Evolutionary conservation across 1,140 invertebrate genomes (phyloP), one percentile per base, ranked within the genome.

Genomic region (Plectus sambesii): DNA sequence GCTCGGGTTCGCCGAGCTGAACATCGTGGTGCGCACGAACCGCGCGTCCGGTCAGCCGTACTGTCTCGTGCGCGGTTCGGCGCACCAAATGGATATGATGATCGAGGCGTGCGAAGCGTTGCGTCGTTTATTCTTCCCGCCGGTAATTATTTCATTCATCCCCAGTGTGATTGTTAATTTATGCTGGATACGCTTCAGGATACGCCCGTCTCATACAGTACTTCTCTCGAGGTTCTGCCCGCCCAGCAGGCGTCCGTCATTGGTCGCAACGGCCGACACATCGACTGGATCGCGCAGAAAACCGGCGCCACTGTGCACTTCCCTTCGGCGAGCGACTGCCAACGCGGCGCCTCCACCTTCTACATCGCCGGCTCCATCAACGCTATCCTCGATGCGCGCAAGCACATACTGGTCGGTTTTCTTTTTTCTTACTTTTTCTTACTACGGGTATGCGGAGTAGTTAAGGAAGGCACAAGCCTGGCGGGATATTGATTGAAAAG

Each of bases 191-290:
- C 30, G 35, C 29, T 42, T 25, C 49, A 2, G 29, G 35, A 68
- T 69, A 49, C 47, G 25, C 58, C 47, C 49, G 81, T 86, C 42
- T 75, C 79, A 54, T 83, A 92, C 2, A 84, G 85, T 64, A 87
- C 89, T 79, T 81, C 83, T 9, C 78, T 93, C 75, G 87, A 93
- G 71, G 87, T 94, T 38, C 87, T 87, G 0, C 83, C 87, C 0
- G 84, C 88, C 67, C 87, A 92, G 70, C 88, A 93, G 71, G 73
- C 79, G 43, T 82, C 85, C 59, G 86, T 94, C 1, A 77, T 87
- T 43, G 87, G 87, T 0, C 80, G 81, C 45, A 80, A 81, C 38
- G 83, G 83, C 55, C 77, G 78, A n/a, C 87, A 89, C 68, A 72
- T 93, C 36, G 83, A 87, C 63, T 76, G 79, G 51, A 88, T 90